Percentiles rank a stretch among this genome's conserved stretches.
Evolutionary conservation across 2,797 vertebrate species (phyloP).

Genomic region (Helarctos malayanus): DNA sequence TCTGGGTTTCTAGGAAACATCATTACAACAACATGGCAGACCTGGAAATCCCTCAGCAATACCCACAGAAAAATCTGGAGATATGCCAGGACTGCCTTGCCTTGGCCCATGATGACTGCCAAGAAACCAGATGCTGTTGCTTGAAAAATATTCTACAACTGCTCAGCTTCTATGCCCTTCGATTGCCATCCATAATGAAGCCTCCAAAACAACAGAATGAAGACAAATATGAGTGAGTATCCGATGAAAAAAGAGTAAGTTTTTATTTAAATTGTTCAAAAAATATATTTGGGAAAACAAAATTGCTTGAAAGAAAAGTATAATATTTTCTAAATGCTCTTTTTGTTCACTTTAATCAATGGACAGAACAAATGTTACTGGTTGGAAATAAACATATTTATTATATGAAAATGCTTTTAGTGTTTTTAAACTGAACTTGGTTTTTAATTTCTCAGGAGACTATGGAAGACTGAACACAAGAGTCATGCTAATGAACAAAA

Average conservation of each 20-base stretch:
- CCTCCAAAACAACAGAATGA: slow-evolving; percentile 60
- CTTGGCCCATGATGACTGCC: slow-evolving; percentile 83
- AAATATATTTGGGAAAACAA: slow-evolving; percentile 55
- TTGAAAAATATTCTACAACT: slow-evolving; percentile 87
- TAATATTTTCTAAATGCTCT: slow-evolving; percentile 42
- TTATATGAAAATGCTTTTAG: slow-evolving; percentile 37
- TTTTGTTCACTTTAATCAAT: slow-evolving; percentile 9
- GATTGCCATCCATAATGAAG: slow-evolving; percentile 73
- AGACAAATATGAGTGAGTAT: slow-evolving; percentile 58
- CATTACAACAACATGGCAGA: slow-evolving; percentile 75
- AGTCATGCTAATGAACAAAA: slow-evolving; percentile 69
- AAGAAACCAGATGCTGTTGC: slow-evolving; percentile 88
- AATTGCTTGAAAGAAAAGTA: slow-evolving; percentile 53
- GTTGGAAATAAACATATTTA: slow-evolving; percentile 48
- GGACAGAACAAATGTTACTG: slow-evolving; percentile 45
- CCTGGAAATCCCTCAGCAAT: slow-evolving; percentile 83
- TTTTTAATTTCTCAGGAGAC: slow-evolving; percentile 67
- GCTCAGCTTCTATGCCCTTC: slow-evolving; percentile 79
- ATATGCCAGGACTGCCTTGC: slow-evolving; percentile 75
- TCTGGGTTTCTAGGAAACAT: slow-evolving; percentile 78
- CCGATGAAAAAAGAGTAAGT: slow-evolving; percentile 38
- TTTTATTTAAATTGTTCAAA: slow-evolving; percentile 66
- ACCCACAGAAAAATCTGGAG: slow-evolving; percentile 85
- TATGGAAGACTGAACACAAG: slow-evolving; percentile 75
- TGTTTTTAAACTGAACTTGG: slow-evolving; percentile 66